Conservation (phyloP, 2,113 vertebrate species). For the Phrynocephalus versicolor region DNA sequence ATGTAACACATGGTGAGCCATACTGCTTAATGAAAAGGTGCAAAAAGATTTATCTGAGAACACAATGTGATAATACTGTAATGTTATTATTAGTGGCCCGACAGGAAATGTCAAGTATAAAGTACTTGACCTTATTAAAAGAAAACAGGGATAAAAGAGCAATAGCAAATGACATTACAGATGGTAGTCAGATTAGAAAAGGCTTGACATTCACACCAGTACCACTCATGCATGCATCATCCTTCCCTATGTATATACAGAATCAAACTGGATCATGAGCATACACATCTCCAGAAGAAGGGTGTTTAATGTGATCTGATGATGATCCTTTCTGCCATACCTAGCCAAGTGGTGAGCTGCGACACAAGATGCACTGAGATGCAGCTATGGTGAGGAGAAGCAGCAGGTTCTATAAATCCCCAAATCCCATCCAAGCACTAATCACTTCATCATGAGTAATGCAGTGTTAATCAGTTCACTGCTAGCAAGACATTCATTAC, state of each 20-base stretch:
- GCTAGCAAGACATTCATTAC: no score
- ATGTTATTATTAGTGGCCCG: background rate
- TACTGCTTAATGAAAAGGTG: background rate
- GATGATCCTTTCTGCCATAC: no score
- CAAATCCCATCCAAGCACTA: no score
- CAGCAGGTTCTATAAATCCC: background rate
- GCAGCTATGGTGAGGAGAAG: background rate
- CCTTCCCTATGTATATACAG: background rate
- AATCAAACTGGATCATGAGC: background rate
- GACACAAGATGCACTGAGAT: background rate
- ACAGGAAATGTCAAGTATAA: background rate
- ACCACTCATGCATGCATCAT: background rate
- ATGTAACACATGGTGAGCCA: background rate
- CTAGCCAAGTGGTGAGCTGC: background rate
- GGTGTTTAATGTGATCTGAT: background rate
- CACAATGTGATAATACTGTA: background rate
- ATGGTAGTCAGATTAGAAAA: background rate
- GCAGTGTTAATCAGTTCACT: no score
- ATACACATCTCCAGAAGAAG: no score
- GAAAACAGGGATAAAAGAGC: background rate
- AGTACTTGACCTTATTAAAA: background rate
- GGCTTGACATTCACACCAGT: background rate
- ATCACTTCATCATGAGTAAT: no score
- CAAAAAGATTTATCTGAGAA: background rate
- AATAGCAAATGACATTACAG: background rate